Conservation (phyloP, 1,140 invertebrate species). For the Lepidurus apus region DNA sequence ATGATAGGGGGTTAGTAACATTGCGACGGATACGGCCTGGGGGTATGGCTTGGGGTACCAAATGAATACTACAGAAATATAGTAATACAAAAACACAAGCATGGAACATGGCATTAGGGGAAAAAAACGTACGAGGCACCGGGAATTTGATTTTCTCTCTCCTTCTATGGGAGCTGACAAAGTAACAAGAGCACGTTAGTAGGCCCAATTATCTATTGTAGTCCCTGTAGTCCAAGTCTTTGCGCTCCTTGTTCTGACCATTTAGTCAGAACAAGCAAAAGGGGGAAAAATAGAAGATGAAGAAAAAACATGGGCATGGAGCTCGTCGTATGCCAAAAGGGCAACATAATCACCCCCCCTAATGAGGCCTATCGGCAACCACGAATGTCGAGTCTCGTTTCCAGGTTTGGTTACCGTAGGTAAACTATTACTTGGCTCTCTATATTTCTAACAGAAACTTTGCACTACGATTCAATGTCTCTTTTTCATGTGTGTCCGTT, state of each 20-base stretch:
- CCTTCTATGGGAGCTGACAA: not conserved
- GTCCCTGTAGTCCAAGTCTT: not conserved
- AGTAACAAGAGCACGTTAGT: slow-evolving; percentile 7
- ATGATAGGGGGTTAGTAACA: not conserved
- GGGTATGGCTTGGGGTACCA: not conserved
- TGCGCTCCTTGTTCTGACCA: not conserved
- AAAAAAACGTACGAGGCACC: not conserved
- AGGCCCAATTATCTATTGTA: slow-evolving; percentile 15
- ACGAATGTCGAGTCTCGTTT: not conserved
- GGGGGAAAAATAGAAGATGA: not conserved
- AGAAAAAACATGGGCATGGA: not conserved
- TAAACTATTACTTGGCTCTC: not conserved
- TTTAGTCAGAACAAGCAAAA: slow-evolving; percentile 3
- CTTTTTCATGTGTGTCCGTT: no score
- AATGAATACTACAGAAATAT: not conserved
- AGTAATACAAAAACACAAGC: not conserved
- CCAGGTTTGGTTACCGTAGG: not conserved
- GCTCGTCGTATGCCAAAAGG: not conserved
- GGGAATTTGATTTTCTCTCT: not conserved
- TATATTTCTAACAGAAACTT: no score
- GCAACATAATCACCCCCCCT: not conserved
- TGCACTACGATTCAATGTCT: no score
- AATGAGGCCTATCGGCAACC: not conserved
- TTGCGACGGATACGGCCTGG: not conserved
- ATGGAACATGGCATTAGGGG: not conserved